Conservation (phyloP, 2,888 invertebrate species). For the Rotaria socialis region DNA sequence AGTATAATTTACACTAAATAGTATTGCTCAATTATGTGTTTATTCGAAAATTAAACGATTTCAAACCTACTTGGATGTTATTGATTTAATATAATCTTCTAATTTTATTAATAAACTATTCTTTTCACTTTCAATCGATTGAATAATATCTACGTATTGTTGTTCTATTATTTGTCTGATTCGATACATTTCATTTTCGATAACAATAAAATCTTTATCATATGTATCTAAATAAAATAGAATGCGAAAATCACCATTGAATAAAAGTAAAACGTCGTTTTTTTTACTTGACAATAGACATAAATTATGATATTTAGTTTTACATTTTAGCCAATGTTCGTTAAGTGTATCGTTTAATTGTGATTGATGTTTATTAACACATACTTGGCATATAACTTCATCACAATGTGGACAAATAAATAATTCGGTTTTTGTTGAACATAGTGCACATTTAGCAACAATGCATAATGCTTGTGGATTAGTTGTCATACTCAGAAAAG, state of each 20-base stretch:
- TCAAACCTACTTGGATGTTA: background rate
- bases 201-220: background rate
- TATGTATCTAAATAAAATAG: background rate
- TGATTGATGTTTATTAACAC: background rate
- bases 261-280: too few species aligned
- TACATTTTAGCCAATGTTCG: constrained; percentile 11
- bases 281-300: background rate
- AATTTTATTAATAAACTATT: background rate
- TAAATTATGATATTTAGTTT: background rate
- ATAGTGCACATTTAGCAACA: constrained; percentile 9
- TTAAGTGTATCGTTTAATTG: background rate
- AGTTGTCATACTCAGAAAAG: background rate
- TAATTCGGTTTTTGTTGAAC: constrained; percentile 18
- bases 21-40: too few species aligned
- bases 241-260: too few species aligned
- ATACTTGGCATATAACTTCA: constrained; percentile 21
- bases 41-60: too few species aligned
- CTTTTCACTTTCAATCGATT: background rate
- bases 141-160: background rate
- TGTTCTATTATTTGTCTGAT: background rate
- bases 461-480: background rate
- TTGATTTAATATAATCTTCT: background rate
- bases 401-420: constrained; percentile 31
- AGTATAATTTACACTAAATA: too few species aligned
- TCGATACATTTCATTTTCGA: background rate